These are phyloP conservation scores for Rhopalosiphum maidis DNA, from an alignment of 1,140 invertebrate genomes.

Conservation along the genomic window DNA sequence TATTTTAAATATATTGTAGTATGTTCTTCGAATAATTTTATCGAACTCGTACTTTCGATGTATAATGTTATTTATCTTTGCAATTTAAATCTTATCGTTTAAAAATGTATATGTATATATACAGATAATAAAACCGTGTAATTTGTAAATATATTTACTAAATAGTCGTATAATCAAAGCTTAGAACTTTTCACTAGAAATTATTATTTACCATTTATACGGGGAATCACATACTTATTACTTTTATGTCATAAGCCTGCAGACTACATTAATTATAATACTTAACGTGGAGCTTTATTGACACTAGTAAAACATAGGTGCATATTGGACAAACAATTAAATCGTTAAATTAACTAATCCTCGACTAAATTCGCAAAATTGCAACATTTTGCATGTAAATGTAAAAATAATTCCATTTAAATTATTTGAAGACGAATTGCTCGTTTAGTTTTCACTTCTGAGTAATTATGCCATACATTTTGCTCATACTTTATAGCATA, in stretches of 20 bases:
- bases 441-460: background rate
- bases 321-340: background rate
- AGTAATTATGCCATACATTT: background rate
- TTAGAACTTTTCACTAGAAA: background rate
- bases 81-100: background rate
- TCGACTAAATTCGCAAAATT: background rate
- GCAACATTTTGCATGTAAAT: too few relatives aligned
- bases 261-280: background rate
- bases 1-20: background rate
- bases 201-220: background rate
- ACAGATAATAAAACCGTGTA: background rate
- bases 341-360: background rate
- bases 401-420: too few relatives aligned
- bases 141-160: too few relatives aligned
- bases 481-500: too few relatives aligned
- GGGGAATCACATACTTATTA: background rate
- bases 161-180: background rate
- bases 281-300: background rate
- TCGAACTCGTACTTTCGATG: background rate
- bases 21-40: background rate
- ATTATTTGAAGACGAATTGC: too few relatives aligned
- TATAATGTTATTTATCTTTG: background rate
- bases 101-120: background rate
- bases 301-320: background rate
- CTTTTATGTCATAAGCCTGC: background rate